Evolutionary conservation across 2,113 vertebrate species (phyloP).

Genomic region (Panurus biarmicus): DNA sequence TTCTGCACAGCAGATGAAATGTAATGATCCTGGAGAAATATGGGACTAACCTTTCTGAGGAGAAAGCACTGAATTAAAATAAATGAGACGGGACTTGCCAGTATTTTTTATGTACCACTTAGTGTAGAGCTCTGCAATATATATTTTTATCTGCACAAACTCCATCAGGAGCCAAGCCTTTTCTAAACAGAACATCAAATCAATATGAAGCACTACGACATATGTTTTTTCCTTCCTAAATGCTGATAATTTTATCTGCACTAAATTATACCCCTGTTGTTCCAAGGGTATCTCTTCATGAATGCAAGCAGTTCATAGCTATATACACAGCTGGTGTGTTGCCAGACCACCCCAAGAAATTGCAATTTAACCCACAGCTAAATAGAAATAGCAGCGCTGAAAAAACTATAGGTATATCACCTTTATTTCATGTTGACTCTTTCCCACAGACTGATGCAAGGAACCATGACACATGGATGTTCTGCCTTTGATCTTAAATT

Average conservation of each 20-base stretch:
- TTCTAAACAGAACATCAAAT: neutral
- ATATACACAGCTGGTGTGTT: neutral
- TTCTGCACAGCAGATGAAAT: conserved; percentile 31
- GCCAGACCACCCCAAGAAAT: neutral
- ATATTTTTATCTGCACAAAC: neutral
- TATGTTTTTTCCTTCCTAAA: neutral
- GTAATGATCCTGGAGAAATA: conserved; percentile 35
- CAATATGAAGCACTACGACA: neutral
- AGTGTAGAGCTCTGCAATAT: neutral
- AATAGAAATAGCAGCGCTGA: neutral
- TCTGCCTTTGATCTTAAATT: neutral
- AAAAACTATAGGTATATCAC: neutral
- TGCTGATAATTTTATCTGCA: neutral
- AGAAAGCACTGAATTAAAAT: neutral
- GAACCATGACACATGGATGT: fast-evolving
- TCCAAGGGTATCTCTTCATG: neutral
- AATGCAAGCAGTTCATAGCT: neutral
- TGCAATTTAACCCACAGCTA: neutral
- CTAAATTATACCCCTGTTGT: neutral
- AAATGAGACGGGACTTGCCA: neutral
- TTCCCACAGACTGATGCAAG: neutral
- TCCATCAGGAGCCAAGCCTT: neutral
- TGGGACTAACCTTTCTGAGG: neutral
- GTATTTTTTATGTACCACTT: neutral
- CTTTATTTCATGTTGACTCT: neutral